These are phyloP conservation scores for Oligia strigilis DNA, from an alignment of 2,888 invertebrate genomes.

Conservation along the genomic window DNA sequence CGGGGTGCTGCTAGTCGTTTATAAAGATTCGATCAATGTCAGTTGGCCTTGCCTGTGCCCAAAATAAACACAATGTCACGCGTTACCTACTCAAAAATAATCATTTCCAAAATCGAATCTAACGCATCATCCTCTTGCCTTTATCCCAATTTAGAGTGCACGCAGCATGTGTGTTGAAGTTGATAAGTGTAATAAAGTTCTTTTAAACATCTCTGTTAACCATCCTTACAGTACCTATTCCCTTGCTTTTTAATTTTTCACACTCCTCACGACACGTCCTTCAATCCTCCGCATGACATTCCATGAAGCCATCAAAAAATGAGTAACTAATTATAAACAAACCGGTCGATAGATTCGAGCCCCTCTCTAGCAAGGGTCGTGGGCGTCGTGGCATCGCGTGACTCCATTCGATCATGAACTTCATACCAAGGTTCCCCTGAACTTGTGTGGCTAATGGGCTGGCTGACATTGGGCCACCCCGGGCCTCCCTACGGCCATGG, in stretches of 20 bases:
- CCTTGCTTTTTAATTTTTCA: no score
- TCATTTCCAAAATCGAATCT: neutral
- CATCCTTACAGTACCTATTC: no score
- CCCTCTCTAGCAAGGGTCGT: constrained; percentile 34
- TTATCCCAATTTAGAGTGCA: neutral
- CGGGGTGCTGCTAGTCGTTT: no score
- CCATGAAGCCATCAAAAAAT: constrained; percentile 1
- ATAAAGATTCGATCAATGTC: neutral
- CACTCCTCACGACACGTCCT: neutral
- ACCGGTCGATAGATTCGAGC: constrained; percentile 36
- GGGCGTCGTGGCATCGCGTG: constrained; percentile 58
- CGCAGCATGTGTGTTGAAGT: no score
- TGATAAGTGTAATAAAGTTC: no score
- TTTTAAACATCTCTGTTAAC: no score
- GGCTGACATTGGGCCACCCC: constrained; percentile 63
- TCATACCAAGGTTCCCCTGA: constrained; percentile 65
- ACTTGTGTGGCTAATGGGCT: constrained; percentile 63
- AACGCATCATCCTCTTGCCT: neutral
- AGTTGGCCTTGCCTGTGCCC: no score
- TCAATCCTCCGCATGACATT: neutral
- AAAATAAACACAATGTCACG: neutral
- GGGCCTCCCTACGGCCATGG: constrained; percentile 59
- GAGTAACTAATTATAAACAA: constrained; percentile 35
- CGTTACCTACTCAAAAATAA: neutral
- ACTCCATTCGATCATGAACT: constrained; percentile 62